phyloP scores from a whole-genome alignment of 2,797 vertebrate genomes.

The Thaleichthys pacificus region DNA sequence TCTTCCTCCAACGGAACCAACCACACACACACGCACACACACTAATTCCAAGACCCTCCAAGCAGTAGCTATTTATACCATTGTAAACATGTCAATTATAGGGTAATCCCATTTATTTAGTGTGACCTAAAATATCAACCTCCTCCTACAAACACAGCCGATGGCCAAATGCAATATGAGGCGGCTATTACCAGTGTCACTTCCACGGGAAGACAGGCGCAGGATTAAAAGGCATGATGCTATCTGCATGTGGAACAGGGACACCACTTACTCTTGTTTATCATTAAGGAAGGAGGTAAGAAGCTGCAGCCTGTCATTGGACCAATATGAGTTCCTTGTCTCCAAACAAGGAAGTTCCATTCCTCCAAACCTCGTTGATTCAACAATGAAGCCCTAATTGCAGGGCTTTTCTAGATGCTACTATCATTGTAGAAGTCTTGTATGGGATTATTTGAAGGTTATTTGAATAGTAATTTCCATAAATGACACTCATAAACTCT shows the following conservation, averaged over 20 bases:
- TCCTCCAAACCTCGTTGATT: no score
- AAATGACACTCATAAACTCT: no score
- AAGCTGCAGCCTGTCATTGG: no score
- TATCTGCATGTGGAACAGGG: constrained; percentile 21
- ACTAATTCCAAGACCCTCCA: constrained; percentile 7
- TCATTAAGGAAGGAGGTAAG: no score
- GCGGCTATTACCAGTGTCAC: constrained; percentile 34
- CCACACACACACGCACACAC: constrained; percentile 1
- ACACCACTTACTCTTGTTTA: not conserved
- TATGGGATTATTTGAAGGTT: no score
- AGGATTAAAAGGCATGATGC: constrained; percentile 35
- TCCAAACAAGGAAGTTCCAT: no score
- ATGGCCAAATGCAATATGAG: constrained; percentile 38
- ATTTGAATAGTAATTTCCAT: no score
- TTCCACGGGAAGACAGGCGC: constrained; percentile 28
- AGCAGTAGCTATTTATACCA: constrained; percentile 67
- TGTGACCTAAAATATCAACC: constrained; percentile 62
- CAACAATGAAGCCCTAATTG: no score
- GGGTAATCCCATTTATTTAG: constrained; percentile 67
- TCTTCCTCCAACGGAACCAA: no score
- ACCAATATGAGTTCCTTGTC: no score
- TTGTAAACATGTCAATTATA: constrained; percentile 65
- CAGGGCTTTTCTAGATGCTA: no score
- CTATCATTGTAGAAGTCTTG: no score
- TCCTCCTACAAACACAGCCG: constrained; percentile 58